phyloP scores from a whole-genome alignment of 2,113 vertebrate genomes.

The Puntigrus tetrazona region DNA sequence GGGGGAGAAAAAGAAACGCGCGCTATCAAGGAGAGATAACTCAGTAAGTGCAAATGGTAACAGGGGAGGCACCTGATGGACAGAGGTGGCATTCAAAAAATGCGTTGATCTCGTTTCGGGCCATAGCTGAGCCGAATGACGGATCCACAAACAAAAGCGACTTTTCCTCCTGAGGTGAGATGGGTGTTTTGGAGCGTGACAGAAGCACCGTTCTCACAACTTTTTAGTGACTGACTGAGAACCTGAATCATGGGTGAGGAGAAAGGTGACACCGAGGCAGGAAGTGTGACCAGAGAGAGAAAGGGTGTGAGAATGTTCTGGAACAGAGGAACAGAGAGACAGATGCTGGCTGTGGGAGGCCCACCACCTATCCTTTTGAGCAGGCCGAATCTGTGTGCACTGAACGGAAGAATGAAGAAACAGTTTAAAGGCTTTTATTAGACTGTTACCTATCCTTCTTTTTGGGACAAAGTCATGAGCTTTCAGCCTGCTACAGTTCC shows the following conservation, averaged over 20 bases:
- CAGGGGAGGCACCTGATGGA: background rate
- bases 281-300: background rate
- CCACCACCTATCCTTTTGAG: background rate
- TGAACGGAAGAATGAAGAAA: conserved; percentile 30
- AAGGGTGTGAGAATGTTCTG: conserved; percentile 21
- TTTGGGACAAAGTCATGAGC: background rate
- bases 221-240: conserved; percentile 34
- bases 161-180: conserved; percentile 31
- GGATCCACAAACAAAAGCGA: conserved; percentile 32
- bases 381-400: conserved; percentile 21
- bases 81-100: conserved; percentile 26
- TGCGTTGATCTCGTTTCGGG: conserved; percentile 11
- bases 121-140: background rate
- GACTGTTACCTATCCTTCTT: background rate
- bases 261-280: conserved; percentile 30
- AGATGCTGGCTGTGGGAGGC: conserved; percentile 34
- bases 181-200: conserved; percentile 40
- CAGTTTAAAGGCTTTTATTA: conserved; percentile 22
- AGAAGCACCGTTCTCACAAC: conserved; percentile 10
- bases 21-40: conserved; percentile 17
- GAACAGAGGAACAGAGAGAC: conserved; percentile 35
- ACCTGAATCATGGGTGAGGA: background rate
- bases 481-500: background rate
- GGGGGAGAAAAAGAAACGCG: conserved; percentile 26
- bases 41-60: background rate